Percentiles rank a stretch among this genome's conserved stretches.
These are phyloP conservation scores for Equus przewalskii DNA, from an alignment of 2,113 vertebrate genomes.

Conservation along the genomic window DNA sequence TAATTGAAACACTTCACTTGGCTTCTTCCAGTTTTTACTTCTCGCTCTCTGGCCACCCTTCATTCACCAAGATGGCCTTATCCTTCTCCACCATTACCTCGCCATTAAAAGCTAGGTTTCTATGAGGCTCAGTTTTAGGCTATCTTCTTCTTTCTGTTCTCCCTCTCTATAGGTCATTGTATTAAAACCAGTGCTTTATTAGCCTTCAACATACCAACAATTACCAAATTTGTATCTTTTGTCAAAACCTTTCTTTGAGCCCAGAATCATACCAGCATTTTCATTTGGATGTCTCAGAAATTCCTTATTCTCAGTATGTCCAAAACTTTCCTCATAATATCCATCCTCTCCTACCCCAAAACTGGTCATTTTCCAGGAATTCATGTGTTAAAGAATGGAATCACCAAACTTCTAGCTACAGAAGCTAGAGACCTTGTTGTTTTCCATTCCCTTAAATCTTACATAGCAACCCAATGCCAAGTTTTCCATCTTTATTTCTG, in stretches of 20 bases:
- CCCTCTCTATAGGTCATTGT: neutral
- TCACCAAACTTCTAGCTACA: neutral
- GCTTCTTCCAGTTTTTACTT: neutral
- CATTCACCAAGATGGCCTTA: neutral
- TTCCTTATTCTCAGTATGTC: neutral
- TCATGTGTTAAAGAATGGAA: neutral
- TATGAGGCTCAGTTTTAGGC: neutral
- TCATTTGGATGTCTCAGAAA: neutral
- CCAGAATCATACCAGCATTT: neutral
- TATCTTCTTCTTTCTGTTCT: slow-evolving; percentile 45
- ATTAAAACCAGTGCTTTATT: neutral
- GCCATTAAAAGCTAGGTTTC: neutral
- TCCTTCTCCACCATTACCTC: neutral
- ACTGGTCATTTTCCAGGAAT: neutral
- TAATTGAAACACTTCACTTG: neutral
- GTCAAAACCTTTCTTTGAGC: neutral
- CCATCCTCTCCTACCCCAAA: neutral
- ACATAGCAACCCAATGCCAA: no score
- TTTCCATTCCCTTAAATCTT: neutral
- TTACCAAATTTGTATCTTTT: neutral
- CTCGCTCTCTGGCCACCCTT: neutral
- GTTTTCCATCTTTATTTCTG: neutral
- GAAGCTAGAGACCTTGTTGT: neutral
- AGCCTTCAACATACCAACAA: neutral
- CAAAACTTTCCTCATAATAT: neutral